Base-by-base conservation (phyloP, 2,113 vertebrate species). In the Proteles cristata region DNA sequence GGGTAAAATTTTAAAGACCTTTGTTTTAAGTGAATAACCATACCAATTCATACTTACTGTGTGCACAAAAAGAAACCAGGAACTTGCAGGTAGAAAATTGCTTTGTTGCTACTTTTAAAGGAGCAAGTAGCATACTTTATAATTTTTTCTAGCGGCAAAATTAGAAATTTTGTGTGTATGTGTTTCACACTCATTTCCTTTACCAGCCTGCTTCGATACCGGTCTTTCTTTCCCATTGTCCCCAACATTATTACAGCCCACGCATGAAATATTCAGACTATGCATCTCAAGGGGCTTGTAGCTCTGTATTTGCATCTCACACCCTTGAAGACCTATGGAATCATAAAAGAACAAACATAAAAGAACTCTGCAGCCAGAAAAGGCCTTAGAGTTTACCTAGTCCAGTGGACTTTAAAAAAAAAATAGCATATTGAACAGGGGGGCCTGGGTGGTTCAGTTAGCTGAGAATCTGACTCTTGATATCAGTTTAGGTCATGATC, bases 221-320 rank as follows among this genome's bases (percentile, higher is more conserved):
- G 5, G 15, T 68, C 55, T 96, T 94, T 84, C 58, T 96, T 92
- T 89, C 73, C 58, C 93, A 84, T 2, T 89, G 55, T 28, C 50
- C 39, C 31, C 55, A 94, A 74, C 21, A 94, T 96, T 69, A 92
- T 66, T 88, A 76, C 1, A 90, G 19, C 68, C 68, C 48, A 83
- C 21, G 21, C 23, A 92, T 94, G 68, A 91, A 97, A 95, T 86
- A 95, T 39, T 95, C 94, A 94, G 26, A 88, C 68, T 85, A n/a
- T 53, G 39, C 16, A 66, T 79, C 39, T 94, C 68, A 88, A 96
- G 73, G 21, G 71, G 48, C 53, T 82, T 66, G 14, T 39, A 43
- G 91, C 63, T 96, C 58, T 89, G 7, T 48, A 93, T 48, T 76
- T 66, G 21, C 8, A 94, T 43, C 61, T 85, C 58, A 96, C 17